Conservation (phyloP, 2,888 invertebrate species). For the Rhagonycha fulva region DNA sequence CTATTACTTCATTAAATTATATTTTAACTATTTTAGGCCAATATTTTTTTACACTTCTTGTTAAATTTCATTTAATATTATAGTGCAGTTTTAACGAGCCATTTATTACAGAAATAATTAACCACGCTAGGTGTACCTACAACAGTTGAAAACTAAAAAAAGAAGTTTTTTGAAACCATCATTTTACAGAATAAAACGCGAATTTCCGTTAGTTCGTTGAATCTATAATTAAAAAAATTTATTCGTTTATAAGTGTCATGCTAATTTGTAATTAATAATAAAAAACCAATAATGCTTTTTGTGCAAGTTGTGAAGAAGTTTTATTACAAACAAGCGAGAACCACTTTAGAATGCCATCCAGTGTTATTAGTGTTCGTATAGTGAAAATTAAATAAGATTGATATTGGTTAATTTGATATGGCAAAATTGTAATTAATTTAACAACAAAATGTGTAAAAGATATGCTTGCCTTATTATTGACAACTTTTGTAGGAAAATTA, state of each 20-base stretch:
- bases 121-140: background rate
- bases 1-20: constrained; percentile 8
- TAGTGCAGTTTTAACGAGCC: background rate
- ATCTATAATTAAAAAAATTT: background rate
- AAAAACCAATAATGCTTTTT: background rate
- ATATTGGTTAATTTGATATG: background rate
- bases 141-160: background rate
- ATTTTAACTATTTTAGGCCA: background rate
- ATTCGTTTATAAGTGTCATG: background rate
- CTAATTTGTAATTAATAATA: constrained; percentile 7
- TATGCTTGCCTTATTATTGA: background rate
- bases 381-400: background rate
- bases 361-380: background rate
- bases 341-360: background rate
- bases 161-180: background rate
- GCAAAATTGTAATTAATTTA: background rate
- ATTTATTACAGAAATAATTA: background rate
- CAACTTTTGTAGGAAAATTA: background rate
- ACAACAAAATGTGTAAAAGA: background rate
- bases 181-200: background rate
- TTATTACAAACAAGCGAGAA: background rate
- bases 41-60: background rate
- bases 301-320: background rate
- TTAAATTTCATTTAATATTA: background rate
- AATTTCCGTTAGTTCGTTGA: constrained; percentile 1